Conservation (phyloP, 2,797 vertebrate species). For the Silurus lanzhouensis region DNA sequence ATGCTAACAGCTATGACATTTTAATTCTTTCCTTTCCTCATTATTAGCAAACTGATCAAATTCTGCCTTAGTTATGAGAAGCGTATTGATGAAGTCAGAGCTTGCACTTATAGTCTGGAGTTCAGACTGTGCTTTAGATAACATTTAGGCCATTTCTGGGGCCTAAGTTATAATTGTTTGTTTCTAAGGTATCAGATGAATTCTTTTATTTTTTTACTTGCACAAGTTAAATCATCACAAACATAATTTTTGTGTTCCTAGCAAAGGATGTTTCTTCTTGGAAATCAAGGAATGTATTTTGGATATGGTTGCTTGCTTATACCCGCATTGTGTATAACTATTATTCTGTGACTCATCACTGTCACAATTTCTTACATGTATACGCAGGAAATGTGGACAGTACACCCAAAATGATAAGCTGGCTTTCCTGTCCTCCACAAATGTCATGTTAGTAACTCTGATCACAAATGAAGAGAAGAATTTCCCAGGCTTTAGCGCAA, state of each 20-base stretch:
- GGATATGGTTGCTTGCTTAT: not conserved
- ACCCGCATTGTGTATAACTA: not conserved
- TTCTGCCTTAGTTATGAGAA: no score
- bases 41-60: no score
- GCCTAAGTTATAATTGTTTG: not conserved
- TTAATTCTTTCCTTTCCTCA: no score
- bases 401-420: constrained; percentile 78
- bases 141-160: no score
- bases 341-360: not conserved
- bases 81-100: no score
- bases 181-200: not conserved
- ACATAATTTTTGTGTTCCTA: not conserved
- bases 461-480: constrained; percentile 80
- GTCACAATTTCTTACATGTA: not conserved
- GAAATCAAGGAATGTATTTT: not conserved
- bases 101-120: no score
- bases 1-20: no score
- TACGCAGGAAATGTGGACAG: constrained; percentile 83
- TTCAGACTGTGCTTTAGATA: no score
- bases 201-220: not conserved
- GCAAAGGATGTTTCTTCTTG: not conserved
- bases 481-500: constrained; percentile 86
- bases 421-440: constrained; percentile 88
- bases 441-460: constrained; percentile 84
- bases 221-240: not conserved